A percentile compares a stretch with the other conserved stretches of the same genome.
Conservation (phyloP, 2,113 vertebrate genomes). For the Archocentrus centrarchus region DNA sequence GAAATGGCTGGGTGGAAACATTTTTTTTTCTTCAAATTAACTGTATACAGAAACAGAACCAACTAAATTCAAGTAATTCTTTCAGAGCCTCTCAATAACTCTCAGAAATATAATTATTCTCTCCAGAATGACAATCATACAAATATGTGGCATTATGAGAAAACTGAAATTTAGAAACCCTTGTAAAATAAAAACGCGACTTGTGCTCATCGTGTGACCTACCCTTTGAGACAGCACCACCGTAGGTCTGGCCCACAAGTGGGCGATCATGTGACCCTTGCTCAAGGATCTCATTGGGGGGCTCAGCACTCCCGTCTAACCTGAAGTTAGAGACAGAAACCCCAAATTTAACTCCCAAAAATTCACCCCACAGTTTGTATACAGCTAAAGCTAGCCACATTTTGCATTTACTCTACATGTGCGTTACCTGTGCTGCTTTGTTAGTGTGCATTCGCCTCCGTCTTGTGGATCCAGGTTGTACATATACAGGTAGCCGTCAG, state of each 20-base stretch:
- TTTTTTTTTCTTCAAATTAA: no score
- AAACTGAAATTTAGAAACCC: neutral
- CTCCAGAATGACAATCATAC: neutral
- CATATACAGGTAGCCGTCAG: conserved; percentile 96
- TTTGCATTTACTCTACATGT: neutral
- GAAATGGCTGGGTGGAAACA: no score
- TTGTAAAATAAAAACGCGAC: neutral
- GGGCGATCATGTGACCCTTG: conserved; percentile 93
- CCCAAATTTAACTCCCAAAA: neutral
- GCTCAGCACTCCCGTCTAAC: conserved; percentile 93
- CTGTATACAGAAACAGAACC: no score
- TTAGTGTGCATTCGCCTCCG: conserved; percentile 96
- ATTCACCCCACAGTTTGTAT: neutral
- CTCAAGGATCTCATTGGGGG: conserved; percentile 93
- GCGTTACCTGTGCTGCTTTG: conserved; percentile 97
- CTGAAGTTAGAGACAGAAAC: conserved; percentile 68
- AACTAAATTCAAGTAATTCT: neutral
- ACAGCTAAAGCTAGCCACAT: neutral
- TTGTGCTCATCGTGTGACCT: neutral
- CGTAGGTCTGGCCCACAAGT: conserved; percentile 89
- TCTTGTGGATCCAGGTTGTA: conserved; percentile 99
- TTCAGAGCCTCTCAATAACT: no score
- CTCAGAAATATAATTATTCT: neutral
- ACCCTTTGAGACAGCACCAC: conserved; percentile 88
- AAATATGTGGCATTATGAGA: neutral